Evolutionary conservation across 1,140 invertebrate genomes (phyloP).

Genomic region (Neodiprion fabricii): DNA sequence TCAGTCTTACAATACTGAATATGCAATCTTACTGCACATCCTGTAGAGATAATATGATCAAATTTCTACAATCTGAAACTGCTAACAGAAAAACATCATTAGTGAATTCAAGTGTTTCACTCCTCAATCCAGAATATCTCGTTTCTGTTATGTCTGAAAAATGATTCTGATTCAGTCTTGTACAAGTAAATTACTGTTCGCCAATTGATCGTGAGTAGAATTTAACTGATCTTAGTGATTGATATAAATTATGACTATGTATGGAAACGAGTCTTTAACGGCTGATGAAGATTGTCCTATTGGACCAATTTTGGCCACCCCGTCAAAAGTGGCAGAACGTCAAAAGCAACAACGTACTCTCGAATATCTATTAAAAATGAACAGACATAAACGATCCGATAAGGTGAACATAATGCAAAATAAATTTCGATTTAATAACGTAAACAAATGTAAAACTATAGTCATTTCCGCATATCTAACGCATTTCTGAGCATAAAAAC

Average conservation of each 20-base stretch:
- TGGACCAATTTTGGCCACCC: not conserved
- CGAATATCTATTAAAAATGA: not conserved
- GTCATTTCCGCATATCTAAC: no score
- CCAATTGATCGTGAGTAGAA: no score
- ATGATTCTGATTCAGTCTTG: not conserved
- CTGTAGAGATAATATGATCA: not conserved
- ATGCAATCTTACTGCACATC: not conserved
- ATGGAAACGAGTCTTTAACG: not conserved
- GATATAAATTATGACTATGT: not conserved
- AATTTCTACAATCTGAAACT: conserved; percentile 1
- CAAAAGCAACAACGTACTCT: not conserved
- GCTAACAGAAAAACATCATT: not conserved
- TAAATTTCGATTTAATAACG: not conserved
- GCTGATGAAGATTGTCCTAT: not conserved
- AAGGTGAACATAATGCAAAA: not conserved
- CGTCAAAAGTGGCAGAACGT: not conserved
- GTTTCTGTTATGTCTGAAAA: not conserved
- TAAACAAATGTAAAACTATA: not conserved
- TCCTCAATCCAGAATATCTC: not conserved
- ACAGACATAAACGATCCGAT: not conserved
- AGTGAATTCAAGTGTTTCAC: conserved; percentile 9
- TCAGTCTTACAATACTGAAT: not conserved
- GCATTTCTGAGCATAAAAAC: no score
- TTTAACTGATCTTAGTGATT: no score
- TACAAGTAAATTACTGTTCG: not conserved